phyloP scores from a whole-genome alignment of 1,140 invertebrate species.

The Cherax quadricarinatus region DNA sequence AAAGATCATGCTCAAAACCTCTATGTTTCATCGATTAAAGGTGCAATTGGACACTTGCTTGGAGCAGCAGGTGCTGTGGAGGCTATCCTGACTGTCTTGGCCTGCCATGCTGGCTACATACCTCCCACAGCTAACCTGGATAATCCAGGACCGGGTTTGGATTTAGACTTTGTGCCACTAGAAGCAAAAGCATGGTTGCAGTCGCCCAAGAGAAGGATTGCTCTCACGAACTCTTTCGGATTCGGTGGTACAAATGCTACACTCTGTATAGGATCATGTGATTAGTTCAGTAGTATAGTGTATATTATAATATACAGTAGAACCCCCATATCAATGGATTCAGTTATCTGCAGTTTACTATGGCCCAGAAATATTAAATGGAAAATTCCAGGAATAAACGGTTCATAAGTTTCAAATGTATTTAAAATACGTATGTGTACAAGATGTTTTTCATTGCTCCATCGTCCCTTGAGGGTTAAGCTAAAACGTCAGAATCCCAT shows the following conservation, averaged over 20 bases:
- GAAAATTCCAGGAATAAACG: too few species aligned
- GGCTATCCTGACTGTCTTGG: conserved; percentile 88
- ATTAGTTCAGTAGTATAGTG: conserved; percentile 16
- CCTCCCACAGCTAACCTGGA: conserved; percentile 96
- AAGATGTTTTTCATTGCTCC: too few species aligned
- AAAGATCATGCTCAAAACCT: conserved; percentile 80
- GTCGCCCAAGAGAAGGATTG: conserved; percentile 80
- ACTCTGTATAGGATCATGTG: conserved; percentile 83
- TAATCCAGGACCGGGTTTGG: conserved; percentile 79
- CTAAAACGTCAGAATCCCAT: too few species aligned
- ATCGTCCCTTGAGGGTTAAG: too few species aligned
- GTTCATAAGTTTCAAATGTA: too few species aligned
- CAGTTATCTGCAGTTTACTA: too few species aligned
- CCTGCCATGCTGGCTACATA: conserved; percentile 85
- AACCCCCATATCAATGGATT: too few species aligned
- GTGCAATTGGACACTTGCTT: conserved; percentile 94
- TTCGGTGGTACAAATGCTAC: conserved; percentile 98
- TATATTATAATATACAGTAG: too few species aligned
- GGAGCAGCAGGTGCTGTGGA: conserved; percentile 97
- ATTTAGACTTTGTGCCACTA: conserved; percentile 83
- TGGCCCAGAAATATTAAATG: too few species aligned
- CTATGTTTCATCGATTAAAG: conserved; percentile 94
- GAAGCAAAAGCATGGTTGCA: conserved; percentile 80
- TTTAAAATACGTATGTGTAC: too few species aligned
- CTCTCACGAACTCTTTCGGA: conserved; percentile 98